These are phyloP conservation scores for Mallateleia sp. DNA, from an alignment of 2,888 invertebrate genomes.

Conservation along the genomic window DNA sequence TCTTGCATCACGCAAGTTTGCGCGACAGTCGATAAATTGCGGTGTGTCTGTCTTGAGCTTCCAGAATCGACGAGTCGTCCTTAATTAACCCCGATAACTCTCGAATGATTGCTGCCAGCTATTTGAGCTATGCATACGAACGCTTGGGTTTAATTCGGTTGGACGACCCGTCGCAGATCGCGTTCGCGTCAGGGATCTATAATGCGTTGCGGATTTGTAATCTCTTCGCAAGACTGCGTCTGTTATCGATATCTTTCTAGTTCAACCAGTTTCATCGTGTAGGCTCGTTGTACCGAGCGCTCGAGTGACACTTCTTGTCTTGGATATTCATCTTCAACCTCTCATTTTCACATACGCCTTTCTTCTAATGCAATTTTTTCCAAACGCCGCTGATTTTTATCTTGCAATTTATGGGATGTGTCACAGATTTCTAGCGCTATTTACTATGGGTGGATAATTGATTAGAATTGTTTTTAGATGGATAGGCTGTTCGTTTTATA, in stretches of 20 bases:
- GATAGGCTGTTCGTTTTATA: too few species aligned
- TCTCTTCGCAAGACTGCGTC: slow-evolving; percentile 86
- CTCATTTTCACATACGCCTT: slow-evolving; percentile 62
- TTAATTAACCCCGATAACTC: slow-evolving; percentile 78
- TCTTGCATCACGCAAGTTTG: slow-evolving; percentile 66
- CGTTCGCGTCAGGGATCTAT: slow-evolving; percentile 80
- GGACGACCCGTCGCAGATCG: slow-evolving; percentile 82
- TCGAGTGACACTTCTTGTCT: slow-evolving; percentile 74
- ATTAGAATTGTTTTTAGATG: background rate
- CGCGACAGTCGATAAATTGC: slow-evolving; percentile 63
- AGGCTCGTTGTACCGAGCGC: slow-evolving; percentile 41
- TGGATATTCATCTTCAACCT: slow-evolving; percentile 69
- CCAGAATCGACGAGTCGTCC: slow-evolving; percentile 76
- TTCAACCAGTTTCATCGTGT: slow-evolving; percentile 74
- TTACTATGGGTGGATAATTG: background rate
- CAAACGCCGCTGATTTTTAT: slow-evolving; percentile 23
- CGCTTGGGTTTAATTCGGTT: slow-evolving; percentile 81
- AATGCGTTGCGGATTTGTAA: slow-evolving; percentile 85
- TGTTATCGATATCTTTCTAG: slow-evolving; percentile 82
- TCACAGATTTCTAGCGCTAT: slow-evolving; percentile 47
- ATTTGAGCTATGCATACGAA: slow-evolving; percentile 66
- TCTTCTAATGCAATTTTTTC: slow-evolving; percentile 41
- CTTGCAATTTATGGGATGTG: slow-evolving; percentile 35
- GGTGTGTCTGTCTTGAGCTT: slow-evolving; percentile 64
- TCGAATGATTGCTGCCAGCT: slow-evolving; percentile 74